Evolutionary conservation across 2,113 vertebrate genomes (phyloP).

Genomic region (Patagioenas fasciata): DNA sequence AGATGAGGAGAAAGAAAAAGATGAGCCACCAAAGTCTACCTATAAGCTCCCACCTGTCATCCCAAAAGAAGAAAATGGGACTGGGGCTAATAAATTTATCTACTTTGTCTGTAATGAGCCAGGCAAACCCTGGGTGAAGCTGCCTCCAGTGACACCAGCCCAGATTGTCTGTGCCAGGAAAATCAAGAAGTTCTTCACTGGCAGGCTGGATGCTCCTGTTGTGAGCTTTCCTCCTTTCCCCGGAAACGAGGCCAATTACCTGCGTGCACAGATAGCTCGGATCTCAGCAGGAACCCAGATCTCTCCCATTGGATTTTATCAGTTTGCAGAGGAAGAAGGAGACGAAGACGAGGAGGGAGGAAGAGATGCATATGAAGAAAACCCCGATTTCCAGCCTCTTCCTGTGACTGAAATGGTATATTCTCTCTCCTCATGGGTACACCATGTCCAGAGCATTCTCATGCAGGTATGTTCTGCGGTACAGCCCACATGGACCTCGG

Average conservation of each 20-base stretch:
- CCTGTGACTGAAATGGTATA: conserved; percentile 80
- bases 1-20: conserved; percentile 47
- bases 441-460: conserved; percentile 88
- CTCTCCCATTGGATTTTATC: conserved; percentile 90
- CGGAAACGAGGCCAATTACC: conserved; percentile 90
- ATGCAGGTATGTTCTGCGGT: conserved; percentile 79
- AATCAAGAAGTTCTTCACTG: conserved; percentile 90
- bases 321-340: conserved; percentile 85
- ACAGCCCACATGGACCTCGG: accelerated
- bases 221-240: conserved; percentile 91
- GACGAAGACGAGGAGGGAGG: conserved; percentile 83
- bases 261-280: conserved; percentile 92
- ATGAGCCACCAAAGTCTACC: conserved; percentile 77
- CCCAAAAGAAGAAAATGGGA: conserved; percentile 82
- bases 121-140: conserved; percentile 85
- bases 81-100: conserved; percentile 87
- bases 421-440: conserved; percentile 88
- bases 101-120: conserved; percentile 94
- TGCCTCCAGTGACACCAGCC: conserved; percentile 87
- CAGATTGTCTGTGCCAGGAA: conserved; percentile 88
- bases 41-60: conserved; percentile 80
- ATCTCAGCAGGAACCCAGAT: conserved; percentile 93
- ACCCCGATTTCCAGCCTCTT: conserved; percentile 88
- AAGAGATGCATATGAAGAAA: conserved; percentile 81
- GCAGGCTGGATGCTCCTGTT: conserved; percentile 81